Percentiles rank a stretch among this genome's conserved stretches.
phyloP scores from a whole-genome alignment of 2,797 vertebrate species.

The Cyprinodon diabolis region DNA sequence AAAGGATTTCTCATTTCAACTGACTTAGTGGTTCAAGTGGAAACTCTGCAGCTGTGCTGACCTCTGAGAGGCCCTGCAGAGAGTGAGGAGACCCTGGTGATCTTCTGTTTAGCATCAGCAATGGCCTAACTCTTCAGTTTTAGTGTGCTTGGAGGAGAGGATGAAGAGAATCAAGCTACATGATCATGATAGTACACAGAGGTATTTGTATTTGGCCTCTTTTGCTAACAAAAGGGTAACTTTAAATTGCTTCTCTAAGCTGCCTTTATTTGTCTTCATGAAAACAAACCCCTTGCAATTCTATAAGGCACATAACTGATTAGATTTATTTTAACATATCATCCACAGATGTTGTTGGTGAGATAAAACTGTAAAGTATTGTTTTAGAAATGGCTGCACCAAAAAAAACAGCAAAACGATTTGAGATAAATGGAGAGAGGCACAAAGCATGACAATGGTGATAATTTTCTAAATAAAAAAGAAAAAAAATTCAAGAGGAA shows the following conservation, averaged over 20 bases:
- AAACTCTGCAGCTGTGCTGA: constrained; percentile 77
- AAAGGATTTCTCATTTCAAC: constrained; percentile 74
- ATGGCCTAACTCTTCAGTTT: constrained; percentile 66
- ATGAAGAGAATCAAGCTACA: constrained; percentile 53
- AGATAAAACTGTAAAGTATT: no score
- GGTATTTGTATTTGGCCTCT: constrained; percentile 31
- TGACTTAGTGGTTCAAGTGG: constrained; percentile 74
- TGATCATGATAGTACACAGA: constrained; percentile 22
- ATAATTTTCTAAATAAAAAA: constrained; percentile 34
- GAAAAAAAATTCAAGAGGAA: constrained; percentile 13
- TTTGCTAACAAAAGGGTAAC: constrained; percentile 31
- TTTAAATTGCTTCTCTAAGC: constrained; percentile 44
- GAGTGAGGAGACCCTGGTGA: constrained; percentile 68
- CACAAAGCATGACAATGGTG: constrained; percentile 40
- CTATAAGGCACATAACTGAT: constrained; percentile 38
- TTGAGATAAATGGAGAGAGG: constrained; percentile 37
- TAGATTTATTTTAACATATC: constrained; percentile 40
- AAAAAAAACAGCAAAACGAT: constrained; percentile 47
- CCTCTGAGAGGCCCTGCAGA: constrained; percentile 67
- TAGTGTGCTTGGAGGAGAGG: constrained; percentile 54
- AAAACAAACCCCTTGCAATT: constrained; percentile 36
- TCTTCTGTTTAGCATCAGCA: constrained; percentile 69
- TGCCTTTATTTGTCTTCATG: constrained; percentile 31
- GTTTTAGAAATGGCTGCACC: constrained; percentile 31
- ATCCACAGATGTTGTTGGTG: constrained; percentile 42